Percentiles rank a stretch among this genome's conserved stretches.
Conservation (phyloP, 2,888 invertebrate species). For the Megalurothrips usitatus region DNA sequence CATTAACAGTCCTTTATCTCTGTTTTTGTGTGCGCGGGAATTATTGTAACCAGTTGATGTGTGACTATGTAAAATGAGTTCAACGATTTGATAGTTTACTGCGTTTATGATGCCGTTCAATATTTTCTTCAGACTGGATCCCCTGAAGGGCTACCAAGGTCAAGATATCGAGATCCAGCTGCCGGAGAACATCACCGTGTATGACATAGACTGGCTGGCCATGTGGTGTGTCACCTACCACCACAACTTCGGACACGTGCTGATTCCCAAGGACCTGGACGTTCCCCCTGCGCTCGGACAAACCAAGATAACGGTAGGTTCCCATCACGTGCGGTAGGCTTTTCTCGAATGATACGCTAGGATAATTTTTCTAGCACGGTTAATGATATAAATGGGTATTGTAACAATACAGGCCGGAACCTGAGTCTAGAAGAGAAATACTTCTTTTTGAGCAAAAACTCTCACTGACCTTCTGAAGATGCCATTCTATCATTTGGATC, state of each 20-base stretch:
- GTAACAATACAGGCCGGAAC: background rate
- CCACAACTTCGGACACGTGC: constrained; percentile 87
- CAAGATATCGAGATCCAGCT: constrained; percentile 88
- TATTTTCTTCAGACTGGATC: constrained; percentile 55
- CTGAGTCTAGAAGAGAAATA: constrained; percentile 15
- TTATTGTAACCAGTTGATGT: no score
- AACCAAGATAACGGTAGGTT: constrained; percentile 81
- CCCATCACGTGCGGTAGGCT: background rate
- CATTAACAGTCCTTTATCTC: no score
- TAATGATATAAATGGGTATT: background rate
- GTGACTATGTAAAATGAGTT: no score
- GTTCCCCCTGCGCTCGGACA: constrained; percentile 87
- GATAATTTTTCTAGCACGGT: background rate
- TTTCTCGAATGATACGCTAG: no score
- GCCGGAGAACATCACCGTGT: constrained; percentile 76
- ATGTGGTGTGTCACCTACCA: constrained; percentile 88
- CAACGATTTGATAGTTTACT: no score
- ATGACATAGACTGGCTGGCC: constrained; percentile 87
- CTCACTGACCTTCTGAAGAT: no score
- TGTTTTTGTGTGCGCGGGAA: no score
- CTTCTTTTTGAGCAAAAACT: constrained; percentile 29
- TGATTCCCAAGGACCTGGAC: constrained; percentile 79
- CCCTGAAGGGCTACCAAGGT: constrained; percentile 79
- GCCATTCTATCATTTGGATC: no score
- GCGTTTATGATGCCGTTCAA: background rate